Conservation (phyloP, 2,113 vertebrate species). For the Oceanites oceanicus region DNA sequence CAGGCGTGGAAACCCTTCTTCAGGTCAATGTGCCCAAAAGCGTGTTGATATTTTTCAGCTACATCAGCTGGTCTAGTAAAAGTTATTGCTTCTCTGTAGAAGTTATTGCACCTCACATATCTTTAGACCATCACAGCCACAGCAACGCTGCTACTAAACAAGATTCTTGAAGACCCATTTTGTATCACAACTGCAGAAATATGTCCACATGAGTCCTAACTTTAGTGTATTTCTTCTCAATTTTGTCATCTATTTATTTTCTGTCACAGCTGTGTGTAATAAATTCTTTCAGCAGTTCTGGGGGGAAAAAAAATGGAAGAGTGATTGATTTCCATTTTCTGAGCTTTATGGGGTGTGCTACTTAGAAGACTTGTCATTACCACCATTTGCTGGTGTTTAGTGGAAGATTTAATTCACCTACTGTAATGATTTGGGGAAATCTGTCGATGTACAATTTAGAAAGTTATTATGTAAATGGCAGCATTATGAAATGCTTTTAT, state of each 20-base stretch:
- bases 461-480: conserved; percentile 42
- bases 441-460: conserved; percentile 22
- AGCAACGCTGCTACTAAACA: not conserved
- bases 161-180: not conserved
- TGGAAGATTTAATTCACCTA: conserved; percentile 51
- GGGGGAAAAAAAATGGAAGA: not conserved
- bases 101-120: conserved; percentile 6
- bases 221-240: conserved; percentile 29
- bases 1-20: not conserved
- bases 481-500: conserved; percentile 25
- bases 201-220: conserved; percentile 8
- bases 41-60: not conserved
- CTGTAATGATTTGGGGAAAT: conserved; percentile 33
- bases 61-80: conserved; percentile 1
- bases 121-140: not conserved
- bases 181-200: not conserved
- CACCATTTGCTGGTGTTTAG: conserved; percentile 31
- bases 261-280: conserved; percentile 44
- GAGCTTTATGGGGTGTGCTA: conserved; percentile 34
- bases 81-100: conserved; percentile 10
- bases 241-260: conserved; percentile 58
- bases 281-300: conserved; percentile 38
- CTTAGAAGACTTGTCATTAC: conserved; percentile 33
- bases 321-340: conserved; percentile 57
- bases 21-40: not conserved